phyloP scores from a whole-genome alignment of 2,888 invertebrate genomes.

The Bugulina stolonifera region DNA sequence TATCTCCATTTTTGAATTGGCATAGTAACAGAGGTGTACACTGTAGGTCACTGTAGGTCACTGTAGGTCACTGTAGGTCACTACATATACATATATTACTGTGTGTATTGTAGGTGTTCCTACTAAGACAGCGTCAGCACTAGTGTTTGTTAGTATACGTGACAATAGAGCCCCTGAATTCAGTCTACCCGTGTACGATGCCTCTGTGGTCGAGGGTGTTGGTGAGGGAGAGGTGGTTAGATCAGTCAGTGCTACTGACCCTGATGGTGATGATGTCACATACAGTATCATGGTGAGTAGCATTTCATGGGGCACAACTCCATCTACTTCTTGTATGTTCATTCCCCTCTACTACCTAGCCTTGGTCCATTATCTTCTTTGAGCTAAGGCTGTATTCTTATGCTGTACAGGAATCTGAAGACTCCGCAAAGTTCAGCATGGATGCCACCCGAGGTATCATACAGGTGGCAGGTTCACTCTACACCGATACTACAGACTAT shows the following conservation, averaged over 20 bases:
- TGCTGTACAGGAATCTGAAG: background rate
- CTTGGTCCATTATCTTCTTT: too few relatives aligned
- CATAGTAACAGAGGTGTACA: too few relatives aligned
- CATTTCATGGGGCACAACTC: too few relatives aligned
- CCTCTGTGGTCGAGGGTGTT: slow-evolving; percentile 34
- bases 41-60: too few relatives aligned
- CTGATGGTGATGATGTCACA: slow-evolving; percentile 26
- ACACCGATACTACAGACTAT: slow-evolving; percentile 1
- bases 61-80: too few relatives aligned
- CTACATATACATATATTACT: too few relatives aligned
- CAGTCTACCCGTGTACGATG: background rate
- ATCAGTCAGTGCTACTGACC: slow-evolving; percentile 35
- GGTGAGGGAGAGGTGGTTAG: slow-evolving; percentile 32
- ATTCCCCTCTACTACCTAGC: too few relatives aligned
- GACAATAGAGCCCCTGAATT: slow-evolving; percentile 35
- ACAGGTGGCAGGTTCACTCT: background rate
- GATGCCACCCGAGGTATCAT: background rate
- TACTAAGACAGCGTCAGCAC: slow-evolving; percentile 32
- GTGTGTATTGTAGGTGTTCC: slow-evolving; percentile 43
- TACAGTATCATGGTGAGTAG: background rate
- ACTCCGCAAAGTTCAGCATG: background rate
- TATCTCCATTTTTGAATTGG: too few relatives aligned
- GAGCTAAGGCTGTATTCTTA: background rate
- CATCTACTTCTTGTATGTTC: too few relatives aligned
- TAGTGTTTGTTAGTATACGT: slow-evolving; percentile 36